A percentile compares a stretch with the other conserved stretches of the same genome.
phyloP scores from a whole-genome alignment of 2,888 invertebrate species.

The Chironomus tentans region DNA sequence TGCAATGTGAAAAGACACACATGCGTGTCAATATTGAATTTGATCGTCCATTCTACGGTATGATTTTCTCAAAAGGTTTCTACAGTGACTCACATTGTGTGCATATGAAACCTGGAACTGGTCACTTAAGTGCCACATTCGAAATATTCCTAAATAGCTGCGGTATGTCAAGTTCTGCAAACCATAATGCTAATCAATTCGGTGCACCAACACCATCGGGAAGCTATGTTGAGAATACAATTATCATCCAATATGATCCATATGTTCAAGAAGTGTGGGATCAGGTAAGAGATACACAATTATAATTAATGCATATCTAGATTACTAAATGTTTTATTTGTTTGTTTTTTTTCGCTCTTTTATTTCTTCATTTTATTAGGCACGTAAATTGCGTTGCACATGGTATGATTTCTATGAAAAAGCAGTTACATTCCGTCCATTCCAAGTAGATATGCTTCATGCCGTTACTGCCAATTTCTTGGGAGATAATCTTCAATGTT shows the following conservation, averaged over 20 bases:
- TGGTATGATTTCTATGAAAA: slow-evolving; percentile 97
- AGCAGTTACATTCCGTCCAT: slow-evolving; percentile 87
- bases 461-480: slow-evolving; percentile 92
- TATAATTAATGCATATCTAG: too few relatives aligned
- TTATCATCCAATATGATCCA: slow-evolving; percentile 90
- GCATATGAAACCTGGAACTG: slow-evolving; percentile 82
- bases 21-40: slow-evolving; percentile 94
- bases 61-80: slow-evolving; percentile 92
- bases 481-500: slow-evolving; percentile 90
- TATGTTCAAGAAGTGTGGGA: slow-evolving; percentile 95
- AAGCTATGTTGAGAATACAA: slow-evolving; percentile 89
- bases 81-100: slow-evolving; percentile 88
- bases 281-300: slow-evolving; percentile 46
- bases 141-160: slow-evolving; percentile 90
- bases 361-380: slow-evolving; percentile 29
- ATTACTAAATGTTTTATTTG: too few relatives aligned
- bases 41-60: slow-evolving; percentile 89
- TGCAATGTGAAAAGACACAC: slow-evolving; percentile 91
- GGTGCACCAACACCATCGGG: slow-evolving; percentile 86
- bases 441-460: slow-evolving; percentile 92
- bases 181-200: slow-evolving; percentile 73
- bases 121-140: slow-evolving; percentile 83
- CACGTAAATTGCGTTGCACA: slow-evolving; percentile 82
- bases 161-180: slow-evolving; percentile 88
- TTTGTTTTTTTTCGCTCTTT: background rate